Percentiles rank a stretch among this genome's conserved stretches.
These are phyloP conservation scores for Plectropomus leopardus DNA, from an alignment of 2,113 vertebrate genomes.

Conservation along the genomic window DNA sequence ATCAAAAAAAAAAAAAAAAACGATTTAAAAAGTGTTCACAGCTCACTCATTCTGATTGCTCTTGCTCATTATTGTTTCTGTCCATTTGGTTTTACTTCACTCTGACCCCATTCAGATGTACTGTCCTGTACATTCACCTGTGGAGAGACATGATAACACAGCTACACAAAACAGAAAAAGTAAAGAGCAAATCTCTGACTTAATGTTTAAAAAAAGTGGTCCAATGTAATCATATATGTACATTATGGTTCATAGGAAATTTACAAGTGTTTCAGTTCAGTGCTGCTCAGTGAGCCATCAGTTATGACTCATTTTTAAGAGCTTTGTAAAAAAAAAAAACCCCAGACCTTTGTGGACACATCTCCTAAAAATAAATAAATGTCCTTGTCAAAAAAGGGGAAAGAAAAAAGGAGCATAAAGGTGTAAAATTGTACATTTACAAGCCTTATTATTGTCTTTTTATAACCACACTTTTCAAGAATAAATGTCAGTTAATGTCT, in stretches of 20 bases:
- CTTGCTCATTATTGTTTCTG: constrained; percentile 33
- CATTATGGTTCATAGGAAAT: not conserved
- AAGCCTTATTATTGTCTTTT: not conserved
- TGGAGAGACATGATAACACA: not conserved
- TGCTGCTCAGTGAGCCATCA: not conserved
- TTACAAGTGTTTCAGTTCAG: not conserved
- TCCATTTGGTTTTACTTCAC: constrained; percentile 10
- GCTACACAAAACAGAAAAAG: not conserved
- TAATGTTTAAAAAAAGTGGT: not conserved
- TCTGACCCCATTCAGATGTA: constrained; percentile 23
- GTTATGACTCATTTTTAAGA: not conserved
- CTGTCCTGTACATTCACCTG: constrained; percentile 5
- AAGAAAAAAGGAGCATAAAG: not conserved
- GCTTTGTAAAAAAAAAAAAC: not conserved
- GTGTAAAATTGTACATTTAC: constrained; percentile 5
- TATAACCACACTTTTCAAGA: not conserved
- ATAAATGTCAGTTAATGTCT: constrained; percentile 7
- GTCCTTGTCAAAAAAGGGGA: not conserved
- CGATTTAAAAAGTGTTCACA: constrained; percentile 34
- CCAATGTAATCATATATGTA: not conserved
- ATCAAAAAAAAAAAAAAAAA: constrained; percentile 52
- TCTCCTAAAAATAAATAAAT: no score
- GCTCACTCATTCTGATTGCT: constrained; percentile 48
- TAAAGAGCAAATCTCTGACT: not conserved
- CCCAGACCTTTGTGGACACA: not conserved